Evolutionary conservation across 1,140 invertebrate species (phyloP).

Genomic region (Drosophila parabipectinata): DNA sequence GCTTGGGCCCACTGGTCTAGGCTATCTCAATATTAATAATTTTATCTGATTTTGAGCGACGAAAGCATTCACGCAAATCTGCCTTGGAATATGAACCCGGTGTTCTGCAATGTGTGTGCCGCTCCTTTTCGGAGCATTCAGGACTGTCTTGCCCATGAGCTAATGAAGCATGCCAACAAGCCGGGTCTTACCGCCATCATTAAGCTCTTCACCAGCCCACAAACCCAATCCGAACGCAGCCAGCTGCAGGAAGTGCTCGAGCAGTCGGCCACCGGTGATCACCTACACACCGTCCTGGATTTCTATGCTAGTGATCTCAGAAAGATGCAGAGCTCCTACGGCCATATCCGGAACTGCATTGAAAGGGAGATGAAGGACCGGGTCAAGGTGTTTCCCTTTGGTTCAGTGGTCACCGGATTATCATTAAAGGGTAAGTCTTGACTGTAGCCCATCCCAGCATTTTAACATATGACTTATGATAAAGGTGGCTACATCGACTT

Average conservation of each 20-base stretch:
- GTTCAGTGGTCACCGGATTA: conserved; percentile 70
- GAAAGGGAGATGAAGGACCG: conserved; percentile 32
- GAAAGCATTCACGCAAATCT: too few species aligned
- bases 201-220: conserved; percentile 46
- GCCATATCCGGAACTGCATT: conserved; percentile 45
- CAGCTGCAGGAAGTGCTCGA: conserved; percentile 27
- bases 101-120: too few species aligned
- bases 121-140: conserved; percentile 40
- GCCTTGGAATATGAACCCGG: conserved; percentile 13
- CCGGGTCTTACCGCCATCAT: conserved; percentile 38
- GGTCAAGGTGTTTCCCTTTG: conserved; percentile 62
- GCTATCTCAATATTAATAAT: too few species aligned
- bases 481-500: conserved; percentile 76
- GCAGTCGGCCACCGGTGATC: conserved; percentile 20
- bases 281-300: conserved; percentile 46
- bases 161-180: conserved; percentile 39
- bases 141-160: conserved; percentile 67
- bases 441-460: not conserved
- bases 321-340: conserved; percentile 37
- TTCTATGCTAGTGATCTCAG: conserved; percentile 40
- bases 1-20: too few species aligned
- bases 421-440: conserved; percentile 56
- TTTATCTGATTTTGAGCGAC: too few species aligned
- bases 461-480: not conserved
- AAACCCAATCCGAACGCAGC: conserved; percentile 51